These are phyloP conservation scores for Collichthys lucidus DNA, from an alignment of 2,113 vertebrate species.

Conservation along the genomic window DNA sequence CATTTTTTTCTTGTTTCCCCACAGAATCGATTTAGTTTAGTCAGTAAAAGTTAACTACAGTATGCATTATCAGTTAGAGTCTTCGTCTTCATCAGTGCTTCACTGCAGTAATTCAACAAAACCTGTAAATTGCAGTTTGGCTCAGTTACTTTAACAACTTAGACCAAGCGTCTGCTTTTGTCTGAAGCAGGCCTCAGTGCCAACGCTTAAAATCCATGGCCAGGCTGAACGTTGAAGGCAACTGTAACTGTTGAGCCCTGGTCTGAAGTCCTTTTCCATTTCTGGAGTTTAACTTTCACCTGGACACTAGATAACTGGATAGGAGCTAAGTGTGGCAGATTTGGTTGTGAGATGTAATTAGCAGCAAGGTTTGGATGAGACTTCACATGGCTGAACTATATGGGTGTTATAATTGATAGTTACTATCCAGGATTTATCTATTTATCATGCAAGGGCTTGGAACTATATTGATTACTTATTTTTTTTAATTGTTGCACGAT, in stretches of 20 bases:
- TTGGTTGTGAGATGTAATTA: neutral
- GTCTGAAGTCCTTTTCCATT: neutral
- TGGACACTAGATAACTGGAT: neutral
- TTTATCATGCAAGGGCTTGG: neutral
- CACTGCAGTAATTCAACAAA: conserved; percentile 37
- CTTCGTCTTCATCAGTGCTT: neutral
- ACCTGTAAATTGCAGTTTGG: neutral
- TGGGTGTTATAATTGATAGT: neutral
- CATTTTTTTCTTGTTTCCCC: neutral
- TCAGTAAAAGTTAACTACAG: neutral
- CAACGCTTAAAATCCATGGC: too few species aligned
- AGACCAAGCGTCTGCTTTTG: neutral
- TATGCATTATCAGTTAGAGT: neutral
- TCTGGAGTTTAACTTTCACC: neutral
- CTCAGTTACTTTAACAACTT: neutral
- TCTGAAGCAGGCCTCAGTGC: neutral
- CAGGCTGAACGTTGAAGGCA: too few species aligned
- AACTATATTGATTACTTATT: too few species aligned
- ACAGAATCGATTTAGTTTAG: neutral
- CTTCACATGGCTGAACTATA: neutral
- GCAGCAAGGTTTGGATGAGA: neutral
- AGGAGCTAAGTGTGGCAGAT: neutral
- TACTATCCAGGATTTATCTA: neutral
- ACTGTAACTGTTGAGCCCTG: too few species aligned
- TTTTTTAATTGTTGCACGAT: too few species aligned